Evolutionary conservation across 35 echinoderm and acorn worm species (phyloP).

Genomic region (Heliocidaris tuberculata): DNA sequence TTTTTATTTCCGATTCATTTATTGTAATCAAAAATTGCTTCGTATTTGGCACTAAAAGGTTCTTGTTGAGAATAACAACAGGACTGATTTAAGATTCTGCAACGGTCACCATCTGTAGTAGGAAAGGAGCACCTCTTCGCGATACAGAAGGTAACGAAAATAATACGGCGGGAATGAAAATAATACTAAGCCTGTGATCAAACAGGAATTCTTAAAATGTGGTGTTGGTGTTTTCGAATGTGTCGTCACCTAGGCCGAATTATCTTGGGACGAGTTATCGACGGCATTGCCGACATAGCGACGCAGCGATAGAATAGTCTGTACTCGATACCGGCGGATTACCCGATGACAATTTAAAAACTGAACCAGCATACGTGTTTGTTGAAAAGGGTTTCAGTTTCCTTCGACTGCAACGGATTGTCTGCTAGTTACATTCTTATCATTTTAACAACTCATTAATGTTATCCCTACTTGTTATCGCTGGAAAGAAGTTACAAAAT

Average conservation of each 20-base stretch:
- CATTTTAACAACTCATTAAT: background rate
- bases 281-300: conserved; percentile 24
- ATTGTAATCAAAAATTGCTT: background rate
- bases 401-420: background rate
- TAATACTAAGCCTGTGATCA: conserved; percentile 20
- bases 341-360: background rate
- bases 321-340: background rate
- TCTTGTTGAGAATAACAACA: background rate
- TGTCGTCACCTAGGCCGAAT: conserved; percentile 20
- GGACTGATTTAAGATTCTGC: background rate
- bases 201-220: conserved; percentile 43
- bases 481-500: background rate
- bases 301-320: background rate
- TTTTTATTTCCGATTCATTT: conserved; percentile 5
- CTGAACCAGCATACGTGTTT: background rate
- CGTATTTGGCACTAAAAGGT: background rate
- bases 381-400: background rate
- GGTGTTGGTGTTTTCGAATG: conserved; percentile 36
- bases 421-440: background rate
- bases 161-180: conserved; percentile 17
- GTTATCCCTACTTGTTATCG: background rate
- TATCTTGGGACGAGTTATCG: conserved; percentile 26
- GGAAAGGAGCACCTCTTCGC: background rate
- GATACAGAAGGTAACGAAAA: background rate
- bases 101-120: background rate